Evolutionary conservation across 2,797 vertebrate species (phyloP).

Genomic region (Rhincodon typus): DNA sequence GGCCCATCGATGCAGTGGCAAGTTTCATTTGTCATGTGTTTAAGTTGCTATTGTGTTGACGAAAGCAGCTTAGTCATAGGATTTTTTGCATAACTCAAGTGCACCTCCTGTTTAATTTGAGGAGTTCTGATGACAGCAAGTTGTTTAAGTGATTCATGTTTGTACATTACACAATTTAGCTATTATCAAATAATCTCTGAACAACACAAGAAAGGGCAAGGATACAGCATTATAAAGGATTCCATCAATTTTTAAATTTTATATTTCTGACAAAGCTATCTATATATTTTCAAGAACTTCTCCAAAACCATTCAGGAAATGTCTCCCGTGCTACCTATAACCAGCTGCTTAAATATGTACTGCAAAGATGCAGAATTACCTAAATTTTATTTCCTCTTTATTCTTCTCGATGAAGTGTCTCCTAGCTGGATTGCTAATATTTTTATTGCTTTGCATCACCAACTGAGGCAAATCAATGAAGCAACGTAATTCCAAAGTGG

Average conservation of each 20-base stretch:
- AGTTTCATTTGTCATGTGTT: conserved; percentile 15
- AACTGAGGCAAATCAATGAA: not conserved
- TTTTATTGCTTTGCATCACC: not conserved
- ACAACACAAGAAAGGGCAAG: not conserved
- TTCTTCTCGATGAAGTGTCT: not conserved
- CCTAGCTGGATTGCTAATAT: not conserved
- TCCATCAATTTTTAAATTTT: not conserved
- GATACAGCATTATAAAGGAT: not conserved
- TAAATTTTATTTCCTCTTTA: not conserved
- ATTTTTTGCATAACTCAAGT: conserved; percentile 8
- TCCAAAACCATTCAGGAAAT: not conserved
- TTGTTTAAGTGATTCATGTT: not conserved
- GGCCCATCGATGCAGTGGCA: not conserved
- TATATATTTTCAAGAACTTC: not conserved
- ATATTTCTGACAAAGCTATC: not conserved
- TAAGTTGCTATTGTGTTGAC: not conserved
- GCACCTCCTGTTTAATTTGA: conserved; percentile 14
- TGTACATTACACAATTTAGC: not conserved
- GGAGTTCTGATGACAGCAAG: not conserved
- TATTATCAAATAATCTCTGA: conserved; percentile 8
- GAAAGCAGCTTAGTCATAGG: not conserved
- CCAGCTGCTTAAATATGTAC: not conserved
- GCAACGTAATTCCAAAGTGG: not conserved
- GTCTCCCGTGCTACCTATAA: not conserved
- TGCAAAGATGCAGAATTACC: not conserved